Evolutionary conservation across 2,797 vertebrate species (phyloP).

Genomic region (Muscicapa striata): DNA sequence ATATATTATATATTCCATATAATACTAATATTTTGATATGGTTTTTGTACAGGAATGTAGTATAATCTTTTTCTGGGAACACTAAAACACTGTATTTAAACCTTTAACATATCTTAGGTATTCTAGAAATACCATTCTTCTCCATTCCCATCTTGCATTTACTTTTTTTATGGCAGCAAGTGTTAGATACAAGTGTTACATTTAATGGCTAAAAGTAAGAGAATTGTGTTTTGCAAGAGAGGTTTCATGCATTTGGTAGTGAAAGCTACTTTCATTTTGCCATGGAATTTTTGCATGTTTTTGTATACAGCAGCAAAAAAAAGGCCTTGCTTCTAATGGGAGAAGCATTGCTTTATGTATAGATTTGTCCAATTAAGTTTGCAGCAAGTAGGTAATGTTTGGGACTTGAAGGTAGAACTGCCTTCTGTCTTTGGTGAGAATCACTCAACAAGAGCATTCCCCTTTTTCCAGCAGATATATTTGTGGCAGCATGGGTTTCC

Average conservation of each 20-base stretch:
- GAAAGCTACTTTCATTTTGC: background rate
- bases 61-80: background rate
- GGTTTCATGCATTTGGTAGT: background rate
- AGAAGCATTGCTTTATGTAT: background rate
- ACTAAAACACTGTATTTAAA: background rate
- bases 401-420: background rate
- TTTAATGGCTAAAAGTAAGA: background rate
- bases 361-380: background rate
- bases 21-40: background rate
- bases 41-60: background rate
- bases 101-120: background rate
- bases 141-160: background rate
- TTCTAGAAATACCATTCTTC: background rate
- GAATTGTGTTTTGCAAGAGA: background rate
- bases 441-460: background rate
- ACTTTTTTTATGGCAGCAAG: background rate
- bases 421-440: background rate
- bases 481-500: background rate
- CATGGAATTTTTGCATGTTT: background rate
- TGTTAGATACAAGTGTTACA: background rate
- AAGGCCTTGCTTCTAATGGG: background rate
- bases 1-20: background rate
- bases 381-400: background rate
- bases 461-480: background rate
- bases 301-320: background rate